These are phyloP conservation scores for Melanotaenia maccullochi DNA, from an alignment of 2,797 vertebrate genomes.

Conservation along the genomic window DNA sequence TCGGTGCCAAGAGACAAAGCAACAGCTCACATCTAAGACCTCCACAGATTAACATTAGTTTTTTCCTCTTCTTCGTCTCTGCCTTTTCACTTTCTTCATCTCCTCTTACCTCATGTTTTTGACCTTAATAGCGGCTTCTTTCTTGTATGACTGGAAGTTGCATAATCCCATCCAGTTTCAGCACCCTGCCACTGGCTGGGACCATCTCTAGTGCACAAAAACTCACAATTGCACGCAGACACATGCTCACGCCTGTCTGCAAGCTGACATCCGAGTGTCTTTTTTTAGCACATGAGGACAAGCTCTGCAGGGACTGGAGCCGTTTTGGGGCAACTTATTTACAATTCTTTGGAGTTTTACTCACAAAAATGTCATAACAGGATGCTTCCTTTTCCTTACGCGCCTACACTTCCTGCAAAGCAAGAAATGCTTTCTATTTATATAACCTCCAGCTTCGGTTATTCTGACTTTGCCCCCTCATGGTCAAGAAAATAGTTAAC, in stretches of 20 bases:
- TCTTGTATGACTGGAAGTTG: slow-evolving; percentile 45
- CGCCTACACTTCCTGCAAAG: slow-evolving; percentile 37
- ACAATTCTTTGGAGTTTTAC: slow-evolving; percentile 26
- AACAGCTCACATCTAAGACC: slow-evolving; percentile 47
- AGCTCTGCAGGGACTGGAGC: slow-evolving; percentile 18
- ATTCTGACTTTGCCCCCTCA: slow-evolving; percentile 32
- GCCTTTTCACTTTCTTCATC: slow-evolving; percentile 43
- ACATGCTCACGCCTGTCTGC: slow-evolving; percentile 23
- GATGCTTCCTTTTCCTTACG: slow-evolving; percentile 46
- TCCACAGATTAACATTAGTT: slow-evolving; percentile 28
- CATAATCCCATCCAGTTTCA: slow-evolving; percentile 60
- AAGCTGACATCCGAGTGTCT: slow-evolving; percentile 17
- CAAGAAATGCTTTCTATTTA: slow-evolving; percentile 49
- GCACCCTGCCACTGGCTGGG: slow-evolving; percentile 38
- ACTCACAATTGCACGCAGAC: neutral
- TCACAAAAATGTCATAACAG: slow-evolving; percentile 29
- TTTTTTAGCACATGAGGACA: slow-evolving; percentile 25
- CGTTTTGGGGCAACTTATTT: slow-evolving; percentile 37
- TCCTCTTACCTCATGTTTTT: slow-evolving; percentile 31
- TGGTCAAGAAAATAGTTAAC: slow-evolving; percentile 47
- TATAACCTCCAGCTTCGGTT: slow-evolving; percentile 38
- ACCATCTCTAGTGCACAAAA: slow-evolving; percentile 6
- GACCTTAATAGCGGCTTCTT: slow-evolving; percentile 67
- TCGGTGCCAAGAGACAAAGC: slow-evolving; percentile 49
- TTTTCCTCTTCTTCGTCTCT: slow-evolving; percentile 23